Evolutionary conservation across 2,113 vertebrate species (phyloP).

Genomic region (Chroicocephalus ridibundus): DNA sequence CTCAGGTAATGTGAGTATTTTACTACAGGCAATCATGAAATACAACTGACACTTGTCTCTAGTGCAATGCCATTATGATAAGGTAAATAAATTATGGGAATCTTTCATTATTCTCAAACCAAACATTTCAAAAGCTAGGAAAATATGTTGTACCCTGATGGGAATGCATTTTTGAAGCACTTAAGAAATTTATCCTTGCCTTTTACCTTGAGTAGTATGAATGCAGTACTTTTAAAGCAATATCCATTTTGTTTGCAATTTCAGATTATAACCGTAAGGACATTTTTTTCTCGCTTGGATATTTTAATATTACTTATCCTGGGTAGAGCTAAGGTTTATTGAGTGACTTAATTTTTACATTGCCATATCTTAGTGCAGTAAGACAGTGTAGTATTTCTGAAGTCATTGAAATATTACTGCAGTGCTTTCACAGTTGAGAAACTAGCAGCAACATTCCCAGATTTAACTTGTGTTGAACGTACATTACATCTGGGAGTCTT

Average conservation of each 20-base stretch:
- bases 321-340: background rate
- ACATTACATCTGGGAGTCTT: background rate
- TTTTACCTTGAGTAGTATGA: background rate
- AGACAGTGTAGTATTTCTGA: background rate
- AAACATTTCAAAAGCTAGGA: background rate
- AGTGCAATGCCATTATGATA: background rate
- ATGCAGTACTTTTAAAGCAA: background rate
- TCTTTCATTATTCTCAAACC: background rate
- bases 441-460: background rate
- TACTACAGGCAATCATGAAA: background rate
- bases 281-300: background rate
- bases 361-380: background rate
- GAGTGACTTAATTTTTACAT: background rate
- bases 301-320: background rate
- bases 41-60: background rate
- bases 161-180: background rate
- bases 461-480: background rate
- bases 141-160: background rate
- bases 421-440: background rate
- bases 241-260: background rate
- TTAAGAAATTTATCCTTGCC: background rate
- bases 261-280: background rate
- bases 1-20: background rate
- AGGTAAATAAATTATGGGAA: background rate
- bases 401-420: background rate